A percentile compares a stretch with the other conserved stretches of the same genome.
Evolutionary conservation across 2,888 invertebrate species (phyloP).

Genomic region (Oscheius sp.): DNA sequence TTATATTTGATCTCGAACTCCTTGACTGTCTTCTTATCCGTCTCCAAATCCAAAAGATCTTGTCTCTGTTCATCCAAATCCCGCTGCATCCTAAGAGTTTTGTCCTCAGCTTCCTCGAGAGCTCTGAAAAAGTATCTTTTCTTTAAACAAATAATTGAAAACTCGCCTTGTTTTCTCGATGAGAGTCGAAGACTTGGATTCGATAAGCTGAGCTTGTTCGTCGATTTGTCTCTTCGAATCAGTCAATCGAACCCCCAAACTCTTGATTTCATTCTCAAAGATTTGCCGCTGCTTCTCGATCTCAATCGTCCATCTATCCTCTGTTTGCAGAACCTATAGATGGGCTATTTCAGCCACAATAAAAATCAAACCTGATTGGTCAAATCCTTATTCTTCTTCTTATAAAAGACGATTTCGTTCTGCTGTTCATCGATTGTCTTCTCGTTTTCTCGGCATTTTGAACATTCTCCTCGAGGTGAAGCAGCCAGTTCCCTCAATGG

Average conservation of each 20-base stretch:
- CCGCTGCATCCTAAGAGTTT: constrained; percentile 34
- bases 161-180: constrained; percentile 64
- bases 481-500: constrained; percentile 23
- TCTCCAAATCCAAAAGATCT: constrained; percentile 55
- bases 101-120: constrained; percentile 57
- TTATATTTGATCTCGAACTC: constrained; percentile 69
- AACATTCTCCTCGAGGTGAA: constrained; percentile 38
- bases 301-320: constrained; percentile 70
- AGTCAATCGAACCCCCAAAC: constrained; percentile 45
- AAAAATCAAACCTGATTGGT: constrained; percentile 62
- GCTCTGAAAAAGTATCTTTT: no score
- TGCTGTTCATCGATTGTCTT: constrained; percentile 48
- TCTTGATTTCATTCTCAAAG: constrained; percentile 60
- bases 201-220: constrained; percentile 47
- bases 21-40: constrained; percentile 62
- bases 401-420: constrained; percentile 60
- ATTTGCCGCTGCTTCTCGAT: constrained; percentile 68
- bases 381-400: constrained; percentile 69
- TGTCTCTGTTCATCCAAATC: constrained; percentile 41
- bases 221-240: constrained; percentile 53
- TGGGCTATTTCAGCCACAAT: not conserved
- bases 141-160: no score
- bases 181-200: constrained; percentile 51
- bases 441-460: constrained; percentile 48
- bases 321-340: constrained; percentile 63